Evolutionary conservation across 2,113 vertebrate species (phyloP), one percentile per base, ranked within the genome.

Genomic region (Theristicus caerulescens): DNA sequence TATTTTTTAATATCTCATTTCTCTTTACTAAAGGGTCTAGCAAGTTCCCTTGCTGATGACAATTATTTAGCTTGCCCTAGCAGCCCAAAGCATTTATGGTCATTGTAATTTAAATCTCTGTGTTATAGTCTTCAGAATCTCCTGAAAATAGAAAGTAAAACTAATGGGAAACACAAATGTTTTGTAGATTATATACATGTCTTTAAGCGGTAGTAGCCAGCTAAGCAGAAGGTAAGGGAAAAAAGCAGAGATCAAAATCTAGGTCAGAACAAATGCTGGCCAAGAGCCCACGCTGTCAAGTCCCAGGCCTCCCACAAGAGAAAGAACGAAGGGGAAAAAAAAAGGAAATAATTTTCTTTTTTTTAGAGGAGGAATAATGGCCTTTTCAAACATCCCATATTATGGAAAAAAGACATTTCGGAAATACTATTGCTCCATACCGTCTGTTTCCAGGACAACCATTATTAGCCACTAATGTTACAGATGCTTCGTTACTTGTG

Each of bases 211-310:
- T 64, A 49, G 86, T 86, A 93, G 96, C 79, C 93, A 96, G 90
- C 82, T 79, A 76, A 96, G 80, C 44, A 71, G 79, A 88, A 94
- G 73, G n/a, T 91, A 84, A 92, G 83, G 77, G 49, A 10, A 86
- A 97, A 97, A 96, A 87, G 21, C 65, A 93, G 83, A 95, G 85
- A 96, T 96, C 92, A 96, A 96, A 97, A 98, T 97, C 86, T 98
- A 97, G 96, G 96, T 97, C 95, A 97, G 94, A 70, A 82, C 85
- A 88, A 96, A 91, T 51, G 74, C 57, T 92, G 76, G 83, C 79
- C 81, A 76, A 42, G 40, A 78, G 73, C 49, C 82, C 83, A 77
- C 1, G 3, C 51, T 80, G 76, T 86, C 90, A 96, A 93, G 76
- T 94, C 73, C 40, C 81, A 57, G 47, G 38, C 40, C 14, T 95